Conservation (phyloP, 2,113 vertebrate species). For the Mirza zaza region DNA sequence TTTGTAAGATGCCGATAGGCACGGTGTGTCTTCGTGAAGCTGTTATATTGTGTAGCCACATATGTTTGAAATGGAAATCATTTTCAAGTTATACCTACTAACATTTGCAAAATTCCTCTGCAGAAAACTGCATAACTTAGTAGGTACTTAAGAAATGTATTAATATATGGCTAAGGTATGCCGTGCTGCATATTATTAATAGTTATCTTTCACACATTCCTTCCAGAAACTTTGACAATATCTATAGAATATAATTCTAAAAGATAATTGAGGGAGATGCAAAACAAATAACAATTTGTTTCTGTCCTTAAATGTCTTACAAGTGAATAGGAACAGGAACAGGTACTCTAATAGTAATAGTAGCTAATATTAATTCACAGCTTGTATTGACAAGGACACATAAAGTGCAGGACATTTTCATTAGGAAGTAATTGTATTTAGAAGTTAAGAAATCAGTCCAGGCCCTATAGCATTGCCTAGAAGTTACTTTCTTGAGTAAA, state of each 20-base stretch:
- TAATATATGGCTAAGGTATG: background rate
- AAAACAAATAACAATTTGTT: background rate
- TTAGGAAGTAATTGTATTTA: constrained; percentile 26
- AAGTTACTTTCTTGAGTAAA: constrained; percentile 51
- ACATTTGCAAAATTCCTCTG: background rate
- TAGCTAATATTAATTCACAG: background rate
- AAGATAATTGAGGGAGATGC: background rate
- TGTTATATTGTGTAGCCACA: background rate
- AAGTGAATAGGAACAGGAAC: background rate
- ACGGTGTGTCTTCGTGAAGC: background rate
- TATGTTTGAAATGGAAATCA: background rate
- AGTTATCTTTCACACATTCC: background rate
- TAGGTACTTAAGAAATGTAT: constrained; percentile 2
- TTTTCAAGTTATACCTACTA: background rate
- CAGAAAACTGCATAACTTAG: background rate
- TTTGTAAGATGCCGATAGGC: background rate
- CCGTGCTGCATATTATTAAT: background rate
- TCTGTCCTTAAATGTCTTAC: background rate
- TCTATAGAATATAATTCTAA: background rate
- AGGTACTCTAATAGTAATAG: background rate
- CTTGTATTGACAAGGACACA: background rate
- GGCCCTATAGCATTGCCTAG: background rate
- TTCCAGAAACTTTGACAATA: constrained; percentile 29
- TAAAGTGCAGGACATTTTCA: background rate
- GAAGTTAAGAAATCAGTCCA: background rate